phyloP scores from a whole-genome alignment of 2,113 vertebrate species.

The Ivindomyrus marchei region DNA sequence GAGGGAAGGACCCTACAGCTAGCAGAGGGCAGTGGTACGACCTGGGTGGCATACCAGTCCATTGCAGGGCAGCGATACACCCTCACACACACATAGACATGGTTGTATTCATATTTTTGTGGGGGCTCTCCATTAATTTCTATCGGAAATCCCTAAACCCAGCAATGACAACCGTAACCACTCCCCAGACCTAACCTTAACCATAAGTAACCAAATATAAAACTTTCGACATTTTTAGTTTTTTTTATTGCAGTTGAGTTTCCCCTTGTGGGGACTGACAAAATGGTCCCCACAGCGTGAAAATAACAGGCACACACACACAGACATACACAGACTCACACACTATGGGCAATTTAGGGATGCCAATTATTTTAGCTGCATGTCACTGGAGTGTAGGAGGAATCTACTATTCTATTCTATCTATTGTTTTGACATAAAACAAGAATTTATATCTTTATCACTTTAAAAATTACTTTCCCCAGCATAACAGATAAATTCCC shows the following conservation, averaged over 20 bases:
- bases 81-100: neutral
- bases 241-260: neutral
- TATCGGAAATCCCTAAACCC: too few relatives aligned
- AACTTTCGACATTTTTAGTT: neutral
- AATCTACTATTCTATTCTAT: neutral
- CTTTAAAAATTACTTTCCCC: neutral
- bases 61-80: neutral
- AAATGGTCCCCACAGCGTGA: neutral
- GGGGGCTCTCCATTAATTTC: neutral
- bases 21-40: neutral
- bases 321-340: neutral
- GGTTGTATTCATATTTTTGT: neutral
- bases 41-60: neutral
- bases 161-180: neutral
- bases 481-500: neutral
- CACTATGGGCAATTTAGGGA: neutral
- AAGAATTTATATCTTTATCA: neutral
- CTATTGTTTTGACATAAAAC: neutral
- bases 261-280: neutral
- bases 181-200: neutral
- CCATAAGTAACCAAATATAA: neutral
- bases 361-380: neutral
- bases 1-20: neutral
- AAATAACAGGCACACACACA: neutral
- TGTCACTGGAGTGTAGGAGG: neutral